Percentiles rank a stretch among this genome's conserved stretches.
phyloP scores from a whole-genome alignment of 2,797 vertebrate species.

The Meriones psammophilus region DNA sequence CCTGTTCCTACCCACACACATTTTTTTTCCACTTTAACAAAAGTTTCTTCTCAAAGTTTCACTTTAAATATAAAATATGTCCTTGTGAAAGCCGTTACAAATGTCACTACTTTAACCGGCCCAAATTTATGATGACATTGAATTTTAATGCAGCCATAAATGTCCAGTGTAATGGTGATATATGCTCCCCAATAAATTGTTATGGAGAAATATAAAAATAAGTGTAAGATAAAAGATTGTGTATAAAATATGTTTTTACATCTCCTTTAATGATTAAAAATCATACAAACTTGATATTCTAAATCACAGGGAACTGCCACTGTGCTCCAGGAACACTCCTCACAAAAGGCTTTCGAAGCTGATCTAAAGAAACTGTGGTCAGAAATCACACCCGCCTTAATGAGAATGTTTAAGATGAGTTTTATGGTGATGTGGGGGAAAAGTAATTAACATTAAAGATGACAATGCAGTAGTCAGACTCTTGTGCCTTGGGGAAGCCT shows the following conservation, averaged over 20 bases:
- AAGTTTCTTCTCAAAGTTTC: constrained; percentile 90
- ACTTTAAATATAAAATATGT: constrained; percentile 91
- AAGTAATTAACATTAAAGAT: constrained; percentile 81
- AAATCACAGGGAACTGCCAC: constrained; percentile 82
- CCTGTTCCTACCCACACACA: neutral
- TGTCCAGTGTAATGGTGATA: constrained; percentile 90
- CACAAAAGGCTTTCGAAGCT: constrained; percentile 56
- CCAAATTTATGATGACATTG: constrained; percentile 90
- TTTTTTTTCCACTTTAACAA: constrained; percentile 77
- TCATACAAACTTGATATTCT: constrained; percentile 87
- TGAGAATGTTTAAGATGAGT: constrained; percentile 77
- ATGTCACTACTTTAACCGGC: constrained; percentile 90
- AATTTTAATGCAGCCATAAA: constrained; percentile 92
- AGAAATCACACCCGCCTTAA: constrained; percentile 80
- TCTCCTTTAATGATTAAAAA: constrained; percentile 90
- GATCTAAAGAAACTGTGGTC: constrained; percentile 57
- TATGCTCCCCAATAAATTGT: constrained; percentile 89
- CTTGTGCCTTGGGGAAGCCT: constrained; percentile 51
- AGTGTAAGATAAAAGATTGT: constrained; percentile 91
- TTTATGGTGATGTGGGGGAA: constrained; percentile 82
- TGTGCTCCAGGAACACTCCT: constrained; percentile 73
- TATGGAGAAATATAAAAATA: constrained; percentile 91
- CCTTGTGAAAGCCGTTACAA: constrained; percentile 91
- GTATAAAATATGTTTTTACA: constrained; percentile 91
- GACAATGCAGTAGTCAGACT: constrained; percentile 55